Conservation (phyloP, 2,888 invertebrate species). For the Muscina levida region DNA sequence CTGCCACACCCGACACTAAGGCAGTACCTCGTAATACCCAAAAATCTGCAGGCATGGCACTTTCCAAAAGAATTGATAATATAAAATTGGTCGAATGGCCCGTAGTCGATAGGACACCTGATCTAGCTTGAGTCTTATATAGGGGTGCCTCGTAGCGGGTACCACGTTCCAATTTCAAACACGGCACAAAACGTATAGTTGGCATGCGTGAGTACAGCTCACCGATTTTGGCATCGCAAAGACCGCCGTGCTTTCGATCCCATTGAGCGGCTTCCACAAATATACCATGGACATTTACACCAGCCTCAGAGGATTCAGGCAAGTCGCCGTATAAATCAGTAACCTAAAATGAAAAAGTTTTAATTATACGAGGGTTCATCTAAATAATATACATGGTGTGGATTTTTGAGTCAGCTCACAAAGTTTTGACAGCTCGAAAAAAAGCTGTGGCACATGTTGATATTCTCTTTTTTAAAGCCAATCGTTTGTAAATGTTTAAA, state of each 20-base stretch:
- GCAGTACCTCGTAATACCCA: conserved; percentile 96
- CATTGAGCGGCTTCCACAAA: conserved; percentile 94
- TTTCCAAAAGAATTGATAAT: conserved; percentile 87
- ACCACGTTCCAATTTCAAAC: conserved; percentile 69
- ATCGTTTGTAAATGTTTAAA: no score
- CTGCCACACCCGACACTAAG: conserved; percentile 89
- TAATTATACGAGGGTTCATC: no score
- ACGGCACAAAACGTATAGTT: conserved; percentile 76
- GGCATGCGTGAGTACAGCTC: conserved; percentile 76
- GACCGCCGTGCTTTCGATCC: conserved; percentile 84
- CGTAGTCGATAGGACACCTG: conserved; percentile 93
- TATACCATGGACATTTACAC: conserved; percentile 89
- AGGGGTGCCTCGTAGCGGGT: conserved; percentile 84
- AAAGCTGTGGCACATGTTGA: no score
- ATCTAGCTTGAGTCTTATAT: conserved; percentile 93
- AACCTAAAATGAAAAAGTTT: conserved; percentile 72
- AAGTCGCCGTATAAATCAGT: conserved; percentile 82
- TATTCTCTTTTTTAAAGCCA: no score
- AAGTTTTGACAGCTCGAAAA: no score
- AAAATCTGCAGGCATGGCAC: conserved; percentile 84
- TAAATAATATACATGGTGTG: no score
- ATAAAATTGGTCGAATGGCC: conserved; percentile 97
- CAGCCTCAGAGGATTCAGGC: conserved; percentile 82
- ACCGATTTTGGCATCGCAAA: conserved; percentile 87
- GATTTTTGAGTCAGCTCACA: no score